phyloP scores from a whole-genome alignment of 37 sponge, comb jelly and placozoan genomes.

The Ianthella basta region DNA sequence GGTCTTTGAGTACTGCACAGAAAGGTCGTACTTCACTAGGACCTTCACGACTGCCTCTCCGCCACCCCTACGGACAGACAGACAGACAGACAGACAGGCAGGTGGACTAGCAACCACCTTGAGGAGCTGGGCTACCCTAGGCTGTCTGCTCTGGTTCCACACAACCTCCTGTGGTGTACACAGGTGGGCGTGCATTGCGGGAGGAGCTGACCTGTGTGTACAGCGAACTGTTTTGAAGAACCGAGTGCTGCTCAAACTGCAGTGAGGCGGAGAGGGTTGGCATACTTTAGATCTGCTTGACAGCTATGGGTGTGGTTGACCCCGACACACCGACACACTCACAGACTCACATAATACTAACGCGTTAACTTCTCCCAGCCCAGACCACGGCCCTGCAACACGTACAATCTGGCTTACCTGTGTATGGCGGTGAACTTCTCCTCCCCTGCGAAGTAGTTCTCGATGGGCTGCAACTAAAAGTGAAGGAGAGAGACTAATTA shows the following conservation, averaged over 20 bases:
- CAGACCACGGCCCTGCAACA: neutral
- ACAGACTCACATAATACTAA: neutral
- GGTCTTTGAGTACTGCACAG: constrained; percentile 46
- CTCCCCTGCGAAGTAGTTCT: constrained; percentile 75
- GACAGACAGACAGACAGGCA: neutral
- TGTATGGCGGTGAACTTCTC: neutral
- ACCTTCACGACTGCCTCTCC: constrained; percentile 92
- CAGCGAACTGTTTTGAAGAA: constrained; percentile 95
- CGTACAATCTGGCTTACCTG: neutral
- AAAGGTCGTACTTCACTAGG: constrained; percentile 82
- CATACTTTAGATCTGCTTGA: neutral
- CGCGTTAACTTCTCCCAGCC: neutral
- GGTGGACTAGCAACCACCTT: neutral
- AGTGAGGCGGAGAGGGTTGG: neutral
- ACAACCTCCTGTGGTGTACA: neutral
- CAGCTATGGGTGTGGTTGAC: too few relatives aligned
- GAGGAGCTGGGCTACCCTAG: too few relatives aligned
- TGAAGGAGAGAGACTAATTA: constrained; percentile 18
- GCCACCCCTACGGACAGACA: constrained; percentile 40
- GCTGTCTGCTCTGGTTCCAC: too few relatives aligned
- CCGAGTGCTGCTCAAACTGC: constrained; percentile 91
- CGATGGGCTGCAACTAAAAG: constrained; percentile 78
- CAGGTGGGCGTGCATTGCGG: too few relatives aligned
- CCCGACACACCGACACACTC: too few relatives aligned
- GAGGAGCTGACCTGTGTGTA: constrained; percentile 63